Evolutionary conservation across 2,888 invertebrate species (phyloP), one percentile per base, ranked within the genome.

Genomic region (Junonia oenone): DNA sequence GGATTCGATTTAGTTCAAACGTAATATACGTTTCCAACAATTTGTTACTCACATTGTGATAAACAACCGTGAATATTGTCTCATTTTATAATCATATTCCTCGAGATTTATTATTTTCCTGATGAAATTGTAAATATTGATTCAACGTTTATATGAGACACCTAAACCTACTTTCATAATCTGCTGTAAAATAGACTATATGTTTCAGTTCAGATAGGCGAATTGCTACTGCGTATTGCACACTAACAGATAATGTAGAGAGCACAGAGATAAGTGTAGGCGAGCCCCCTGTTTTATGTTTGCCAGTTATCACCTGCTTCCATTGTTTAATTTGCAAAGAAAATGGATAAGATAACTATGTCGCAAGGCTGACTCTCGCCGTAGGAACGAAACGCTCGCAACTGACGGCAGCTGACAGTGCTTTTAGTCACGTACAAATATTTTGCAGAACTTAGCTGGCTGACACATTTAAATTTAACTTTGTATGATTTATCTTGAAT

Each of bases 251-350:
- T 66, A 66, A 68, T 65, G 13, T n/a, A 43, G 26, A 59, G 45
- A 61, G 59, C 55, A 56, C 55, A 51, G 53, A 61, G 66, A 73
- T 73, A 72, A 38, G 38, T 38, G 45, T 48, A 68, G 78, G 57
- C 80, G 76, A 80, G 75, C 78, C 78, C 67, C 73, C 73, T 51
- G 63, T 63, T 61, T 50, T 54, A 64, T 77, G 69, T 77, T 73
- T 74, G 67, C 58, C 61, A 62, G 62, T 57, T 49, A 56, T 53
- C 67, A 68, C 55, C 61, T 67, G 67, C 63, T 61, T 67, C 47
- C 52, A 29, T 62, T 76, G 72, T 80, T 76, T 78, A 70, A 66
- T 65, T 63, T 73, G 71, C 67, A 66, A 69, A 70, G 66, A 63
- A 45, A 54, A 43, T 49, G 61, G 68, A 68, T 67, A 66, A 69